A percentile compares a stretch with the other conserved stretches of the same genome.
phyloP scores from a whole-genome alignment of 2,113 vertebrate species.

The Lepus timidus region DNA sequence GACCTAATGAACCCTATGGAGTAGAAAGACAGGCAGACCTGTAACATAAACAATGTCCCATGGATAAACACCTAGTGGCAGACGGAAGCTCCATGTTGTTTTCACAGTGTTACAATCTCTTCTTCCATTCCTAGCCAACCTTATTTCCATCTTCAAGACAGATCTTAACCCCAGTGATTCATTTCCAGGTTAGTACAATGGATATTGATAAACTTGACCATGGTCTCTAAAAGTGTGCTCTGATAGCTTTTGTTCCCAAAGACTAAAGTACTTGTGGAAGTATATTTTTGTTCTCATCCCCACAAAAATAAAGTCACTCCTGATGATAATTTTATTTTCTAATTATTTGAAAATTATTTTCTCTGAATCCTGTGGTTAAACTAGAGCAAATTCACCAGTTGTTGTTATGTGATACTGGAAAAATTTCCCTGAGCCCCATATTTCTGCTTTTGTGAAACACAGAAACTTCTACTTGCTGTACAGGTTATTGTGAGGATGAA shows the following conservation, averaged over 20 bases:
- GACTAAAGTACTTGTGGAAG: background rate
- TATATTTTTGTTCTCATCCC: background rate
- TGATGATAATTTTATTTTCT: background rate
- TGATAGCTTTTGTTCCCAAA: background rate
- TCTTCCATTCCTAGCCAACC: background rate
- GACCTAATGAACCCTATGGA: accelerated
- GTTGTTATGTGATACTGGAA: background rate
- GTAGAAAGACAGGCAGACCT: background rate
- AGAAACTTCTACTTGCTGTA: background rate
- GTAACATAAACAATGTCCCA: background rate
- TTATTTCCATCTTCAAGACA: background rate
- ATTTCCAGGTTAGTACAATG: background rate
- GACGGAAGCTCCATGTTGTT: background rate
- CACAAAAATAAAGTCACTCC: too few species aligned
- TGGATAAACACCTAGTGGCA: background rate
- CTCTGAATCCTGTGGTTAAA: background rate
- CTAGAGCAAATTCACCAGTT: background rate
- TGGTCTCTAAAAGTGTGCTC: background rate
- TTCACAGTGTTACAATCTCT: background rate
- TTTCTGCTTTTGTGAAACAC: constrained; percentile 34
- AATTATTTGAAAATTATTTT: constrained; percentile 31
- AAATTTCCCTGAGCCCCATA: background rate
- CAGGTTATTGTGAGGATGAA: too few species aligned
- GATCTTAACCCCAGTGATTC: background rate
- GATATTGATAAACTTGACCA: background rate